Evolutionary conservation across 2,797 vertebrate species (phyloP).

Genomic region (Parambassis ranga): DNA sequence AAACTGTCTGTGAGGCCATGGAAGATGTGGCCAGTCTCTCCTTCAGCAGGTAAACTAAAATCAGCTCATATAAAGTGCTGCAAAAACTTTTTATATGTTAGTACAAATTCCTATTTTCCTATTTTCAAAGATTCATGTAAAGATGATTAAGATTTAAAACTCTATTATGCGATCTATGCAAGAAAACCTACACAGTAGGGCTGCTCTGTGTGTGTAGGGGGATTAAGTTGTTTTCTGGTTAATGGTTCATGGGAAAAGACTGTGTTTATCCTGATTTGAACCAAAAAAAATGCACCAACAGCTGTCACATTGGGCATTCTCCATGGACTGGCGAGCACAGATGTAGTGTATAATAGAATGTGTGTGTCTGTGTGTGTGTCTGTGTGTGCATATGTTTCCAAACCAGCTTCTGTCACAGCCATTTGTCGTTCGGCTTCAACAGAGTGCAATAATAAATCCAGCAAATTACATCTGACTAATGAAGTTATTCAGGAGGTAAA

Average conservation of each 20-base stretch:
- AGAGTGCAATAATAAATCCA: constrained; percentile 35
- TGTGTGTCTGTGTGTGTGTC: constrained; percentile 1
- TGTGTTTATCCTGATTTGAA: constrained; percentile 41
- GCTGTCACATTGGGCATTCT: constrained; percentile 50
- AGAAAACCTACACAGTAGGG: no score
- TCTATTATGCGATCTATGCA: no score
- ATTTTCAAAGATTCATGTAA: no score
- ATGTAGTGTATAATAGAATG: constrained; percentile 16
- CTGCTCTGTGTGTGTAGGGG: background rate
- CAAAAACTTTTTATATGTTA: no score
- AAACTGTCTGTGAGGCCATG: background rate
- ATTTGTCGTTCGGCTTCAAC: constrained; percentile 25
- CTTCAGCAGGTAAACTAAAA: background rate
- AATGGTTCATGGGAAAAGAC: constrained; percentile 64
- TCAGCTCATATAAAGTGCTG: no score
- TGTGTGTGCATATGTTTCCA: constrained; percentile 14
- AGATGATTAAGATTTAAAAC: no score
- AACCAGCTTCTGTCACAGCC: constrained; percentile 23
- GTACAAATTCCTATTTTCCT: no score
- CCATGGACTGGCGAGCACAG: constrained; percentile 36
- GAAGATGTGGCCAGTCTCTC: background rate
- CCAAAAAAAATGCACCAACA: constrained; percentile 54
- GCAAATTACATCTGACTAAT: constrained; percentile 42
- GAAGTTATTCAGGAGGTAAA: constrained; percentile 29
- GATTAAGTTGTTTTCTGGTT: constrained; percentile 29